Conservation (phyloP, 2,888 invertebrate genomes). For the Linyphia triangularis region DNA sequence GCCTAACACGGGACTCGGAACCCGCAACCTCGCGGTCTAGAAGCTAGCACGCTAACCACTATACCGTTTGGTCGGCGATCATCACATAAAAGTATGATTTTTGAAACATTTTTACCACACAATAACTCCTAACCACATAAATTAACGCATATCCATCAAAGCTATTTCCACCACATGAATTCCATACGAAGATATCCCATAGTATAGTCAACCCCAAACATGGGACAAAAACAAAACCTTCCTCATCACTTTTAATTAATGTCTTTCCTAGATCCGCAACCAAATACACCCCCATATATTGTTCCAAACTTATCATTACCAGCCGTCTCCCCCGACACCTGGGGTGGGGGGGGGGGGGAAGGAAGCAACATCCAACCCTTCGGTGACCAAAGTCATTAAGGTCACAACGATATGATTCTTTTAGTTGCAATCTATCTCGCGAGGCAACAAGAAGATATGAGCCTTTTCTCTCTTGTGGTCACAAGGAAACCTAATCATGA, state of each 20-base stretch:
- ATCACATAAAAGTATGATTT: too few species aligned
- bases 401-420: slow-evolving; percentile 70
- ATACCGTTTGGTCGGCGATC: too few species aligned
- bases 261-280: not conserved
- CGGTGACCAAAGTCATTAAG: slow-evolving; percentile 72
- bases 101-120: too few species aligned
- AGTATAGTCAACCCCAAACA: not conserved
- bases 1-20: too few species aligned
- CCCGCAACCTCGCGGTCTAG: too few species aligned
- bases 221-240: not conserved
- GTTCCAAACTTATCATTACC: slow-evolving; percentile 24
- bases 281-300: slow-evolving; percentile 19
- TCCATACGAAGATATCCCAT: too few species aligned
- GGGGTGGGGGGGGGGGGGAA: not conserved
- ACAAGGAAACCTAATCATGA: slow-evolving; percentile 49
- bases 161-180: too few species aligned
- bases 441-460: slow-evolving; percentile 56
- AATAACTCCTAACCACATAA: too few species aligned
- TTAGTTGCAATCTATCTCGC: slow-evolving; percentile 50
- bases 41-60: too few species aligned
- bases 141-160: too few species aligned
- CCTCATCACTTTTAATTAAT: slow-evolving; percentile 46
- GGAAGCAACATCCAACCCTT: slow-evolving; percentile 39
- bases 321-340: slow-evolving; percentile 46
- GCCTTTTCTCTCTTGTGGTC: slow-evolving; percentile 59